Evolutionary conservation across 2,113 vertebrate species (phyloP).

Genomic region (Edolisoma coerulescens): DNA sequence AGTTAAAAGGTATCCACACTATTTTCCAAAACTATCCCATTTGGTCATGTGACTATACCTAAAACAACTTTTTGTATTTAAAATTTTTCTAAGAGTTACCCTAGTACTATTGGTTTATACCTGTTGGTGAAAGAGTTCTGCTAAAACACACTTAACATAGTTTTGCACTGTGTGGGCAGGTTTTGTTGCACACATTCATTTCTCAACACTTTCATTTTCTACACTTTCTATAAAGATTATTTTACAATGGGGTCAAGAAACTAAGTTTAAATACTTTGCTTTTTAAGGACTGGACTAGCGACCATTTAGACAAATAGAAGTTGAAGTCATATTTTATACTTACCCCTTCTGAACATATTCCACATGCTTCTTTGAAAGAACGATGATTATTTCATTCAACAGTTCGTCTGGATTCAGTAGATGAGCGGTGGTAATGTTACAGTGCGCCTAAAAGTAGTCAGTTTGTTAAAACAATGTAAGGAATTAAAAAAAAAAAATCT

Average conservation of each 20-base stretch:
- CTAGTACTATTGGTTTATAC: not conserved
- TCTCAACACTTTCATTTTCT: not conserved
- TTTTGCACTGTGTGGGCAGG: not conserved
- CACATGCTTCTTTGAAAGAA: constrained; percentile 84
- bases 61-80: not conserved
- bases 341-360: constrained; percentile 92
- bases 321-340: constrained; percentile 26
- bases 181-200: not conserved
- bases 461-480: not conserved
- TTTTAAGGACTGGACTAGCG: not conserved
- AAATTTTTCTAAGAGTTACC: not conserved
- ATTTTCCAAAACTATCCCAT: not conserved
- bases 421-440: constrained; percentile 88
- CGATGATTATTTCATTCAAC: constrained; percentile 82
- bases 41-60: not conserved
- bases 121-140: not conserved
- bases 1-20: not conserved
- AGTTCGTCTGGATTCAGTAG: constrained; percentile 86
- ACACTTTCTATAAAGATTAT: too few species aligned
- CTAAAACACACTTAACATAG: not conserved
- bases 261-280: not conserved
- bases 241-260: not conserved
- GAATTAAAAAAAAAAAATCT: not conserved
- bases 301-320: not conserved
- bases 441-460: constrained; percentile 79